A percentile compares a stretch with the other conserved stretches of the same genome.
Conservation (phyloP, 2,113 vertebrate species). For the Leptosomus discolor region DNA sequence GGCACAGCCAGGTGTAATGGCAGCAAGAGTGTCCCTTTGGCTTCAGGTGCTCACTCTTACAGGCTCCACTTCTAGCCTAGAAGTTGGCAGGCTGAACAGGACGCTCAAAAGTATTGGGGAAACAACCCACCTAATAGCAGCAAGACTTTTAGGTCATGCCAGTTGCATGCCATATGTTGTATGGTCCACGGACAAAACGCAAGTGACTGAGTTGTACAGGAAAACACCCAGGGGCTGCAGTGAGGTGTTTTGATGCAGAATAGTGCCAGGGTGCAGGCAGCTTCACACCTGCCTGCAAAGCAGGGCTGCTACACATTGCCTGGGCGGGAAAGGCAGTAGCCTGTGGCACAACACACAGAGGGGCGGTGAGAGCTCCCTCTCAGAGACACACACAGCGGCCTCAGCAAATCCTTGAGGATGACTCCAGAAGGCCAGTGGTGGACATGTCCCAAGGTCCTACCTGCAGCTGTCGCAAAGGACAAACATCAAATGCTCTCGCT, state of each 20-base stretch:
- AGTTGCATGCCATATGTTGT: neutral
- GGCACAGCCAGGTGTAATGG: neutral
- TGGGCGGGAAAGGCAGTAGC: neutral
- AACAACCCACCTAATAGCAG: neutral
- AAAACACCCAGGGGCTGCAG: neutral
- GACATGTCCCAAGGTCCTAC: fast-evolving
- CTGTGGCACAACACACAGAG: neutral
- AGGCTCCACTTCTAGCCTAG: neutral
- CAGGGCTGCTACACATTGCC: neutral
- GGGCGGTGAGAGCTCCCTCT: neutral
- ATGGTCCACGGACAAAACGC: neutral
- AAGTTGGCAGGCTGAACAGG: neutral
- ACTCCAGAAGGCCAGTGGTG: neutral
- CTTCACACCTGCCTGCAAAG: neutral
- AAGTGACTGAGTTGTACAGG: neutral
- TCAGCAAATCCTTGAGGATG: neutral
- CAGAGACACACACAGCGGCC: neutral
- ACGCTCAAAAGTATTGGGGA: neutral
- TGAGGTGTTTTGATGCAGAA: fast-evolving
- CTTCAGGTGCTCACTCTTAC: neutral
- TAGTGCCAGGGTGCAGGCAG: neutral
- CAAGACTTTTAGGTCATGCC: neutral
- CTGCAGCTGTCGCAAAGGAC: neutral
- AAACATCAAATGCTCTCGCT: neutral
- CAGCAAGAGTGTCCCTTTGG: neutral